These are phyloP conservation scores for Kuschelorhynchus macadamiae DNA, from an alignment of 2,888 invertebrate species.

Conservation along the genomic window DNA sequence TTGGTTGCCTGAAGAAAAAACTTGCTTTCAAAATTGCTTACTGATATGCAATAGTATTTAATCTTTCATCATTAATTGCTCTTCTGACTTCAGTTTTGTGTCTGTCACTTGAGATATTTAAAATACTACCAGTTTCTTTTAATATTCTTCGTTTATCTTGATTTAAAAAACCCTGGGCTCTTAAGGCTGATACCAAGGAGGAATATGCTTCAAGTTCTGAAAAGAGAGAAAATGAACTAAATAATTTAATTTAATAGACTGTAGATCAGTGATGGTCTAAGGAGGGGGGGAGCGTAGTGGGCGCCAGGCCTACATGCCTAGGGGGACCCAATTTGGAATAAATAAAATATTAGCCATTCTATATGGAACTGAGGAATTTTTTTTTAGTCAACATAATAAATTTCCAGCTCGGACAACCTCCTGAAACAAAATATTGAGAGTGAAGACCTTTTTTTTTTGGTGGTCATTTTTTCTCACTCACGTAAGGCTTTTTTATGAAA, in stretches of 20 bases:
- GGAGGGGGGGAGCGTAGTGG: too few relatives aligned
- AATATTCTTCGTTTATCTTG: conserved; percentile 87
- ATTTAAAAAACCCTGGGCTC: conserved; percentile 92
- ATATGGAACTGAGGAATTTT: too few relatives aligned
- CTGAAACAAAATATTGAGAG: too few relatives aligned
- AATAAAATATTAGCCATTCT: too few relatives aligned
- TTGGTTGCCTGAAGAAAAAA: too few relatives aligned
- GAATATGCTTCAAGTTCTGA: conserved; percentile 93
- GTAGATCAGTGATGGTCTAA: background rate
- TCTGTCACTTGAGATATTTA: conserved; percentile 91
- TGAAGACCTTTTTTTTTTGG: too few relatives aligned
- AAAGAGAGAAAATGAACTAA: conserved; percentile 28
- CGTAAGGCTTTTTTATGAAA: too few relatives aligned
- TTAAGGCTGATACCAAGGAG: conserved; percentile 88
- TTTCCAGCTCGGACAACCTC: too few relatives aligned
- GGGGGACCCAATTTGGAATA: too few relatives aligned
- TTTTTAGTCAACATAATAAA: too few relatives aligned
- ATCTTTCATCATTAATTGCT: conserved; percentile 92
- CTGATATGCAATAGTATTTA: conserved; percentile 92
- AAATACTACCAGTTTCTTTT: conserved; percentile 84
- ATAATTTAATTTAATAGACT: background rate
- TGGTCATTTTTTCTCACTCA: too few relatives aligned
- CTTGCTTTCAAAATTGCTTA: conserved; percentile 72
- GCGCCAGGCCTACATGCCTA: too few relatives aligned
- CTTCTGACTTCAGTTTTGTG: conserved; percentile 93